Evolutionary conservation across 2,797 vertebrate genomes (phyloP).

Genomic region (Pseudocheirus occidentalis): DNA sequence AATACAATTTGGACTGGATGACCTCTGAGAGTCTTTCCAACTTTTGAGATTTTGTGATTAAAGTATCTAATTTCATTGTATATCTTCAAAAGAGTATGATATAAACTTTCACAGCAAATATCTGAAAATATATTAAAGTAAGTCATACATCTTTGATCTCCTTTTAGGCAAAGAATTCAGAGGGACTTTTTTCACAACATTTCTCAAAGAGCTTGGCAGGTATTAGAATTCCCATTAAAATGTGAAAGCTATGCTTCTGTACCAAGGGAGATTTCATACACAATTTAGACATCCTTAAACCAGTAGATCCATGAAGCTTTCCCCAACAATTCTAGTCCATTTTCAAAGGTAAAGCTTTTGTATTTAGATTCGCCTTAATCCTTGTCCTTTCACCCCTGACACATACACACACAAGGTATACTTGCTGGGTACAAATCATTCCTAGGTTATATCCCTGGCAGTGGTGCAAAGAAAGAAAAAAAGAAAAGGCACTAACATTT

Average conservation of each 20-base stretch:
- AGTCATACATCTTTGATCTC: not conserved
- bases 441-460: not conserved
- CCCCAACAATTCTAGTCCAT: not conserved
- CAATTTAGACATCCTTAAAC: not conserved
- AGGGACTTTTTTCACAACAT: not conserved
- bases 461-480: not conserved
- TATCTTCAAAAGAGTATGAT: not conserved
- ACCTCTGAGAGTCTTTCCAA: not conserved
- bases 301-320: not conserved
- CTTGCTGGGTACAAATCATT: not conserved
- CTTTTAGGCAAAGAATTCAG: not conserved
- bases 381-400: not conserved
- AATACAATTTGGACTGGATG: not conserved
- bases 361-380: not conserved
- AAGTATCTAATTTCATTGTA: not conserved
- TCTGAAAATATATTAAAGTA: not conserved
- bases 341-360: not conserved
- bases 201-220: not conserved
- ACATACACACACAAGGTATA: not conserved
- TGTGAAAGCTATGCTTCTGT: not conserved
- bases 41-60: not conserved
- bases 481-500: not conserved
- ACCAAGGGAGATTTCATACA: not conserved
- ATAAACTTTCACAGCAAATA: not conserved
- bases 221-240: not conserved